These are phyloP conservation scores for Elaphurus davidianus DNA, from an alignment of 2,113 vertebrate species.

Conservation along the genomic window DNA sequence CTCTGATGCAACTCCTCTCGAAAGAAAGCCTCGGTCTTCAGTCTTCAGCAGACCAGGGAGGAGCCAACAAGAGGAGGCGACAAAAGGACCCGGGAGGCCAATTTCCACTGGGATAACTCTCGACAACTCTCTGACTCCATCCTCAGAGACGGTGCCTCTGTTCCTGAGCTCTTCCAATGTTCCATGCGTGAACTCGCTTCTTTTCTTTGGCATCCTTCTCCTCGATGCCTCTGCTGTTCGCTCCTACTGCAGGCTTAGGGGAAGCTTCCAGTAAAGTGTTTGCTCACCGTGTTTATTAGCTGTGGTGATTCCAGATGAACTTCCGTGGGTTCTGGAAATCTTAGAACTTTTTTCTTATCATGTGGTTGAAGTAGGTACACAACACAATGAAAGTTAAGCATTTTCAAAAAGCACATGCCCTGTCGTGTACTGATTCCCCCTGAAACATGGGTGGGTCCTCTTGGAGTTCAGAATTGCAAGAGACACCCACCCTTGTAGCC, in stretches of 20 bases:
- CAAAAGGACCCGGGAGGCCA: neutral
- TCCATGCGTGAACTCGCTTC: neutral
- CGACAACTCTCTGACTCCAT: rapidly evolving
- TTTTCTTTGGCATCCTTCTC: no score
- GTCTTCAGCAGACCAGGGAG: neutral
- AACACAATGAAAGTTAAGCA: neutral
- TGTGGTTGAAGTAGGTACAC: neutral
- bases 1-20: neutral
- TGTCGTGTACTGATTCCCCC: no score
- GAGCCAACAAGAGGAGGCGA: neutral
- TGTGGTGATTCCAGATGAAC: neutral
- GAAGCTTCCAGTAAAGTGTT: neutral
- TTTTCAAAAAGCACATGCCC: neutral
- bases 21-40: neutral
- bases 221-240: rapidly evolving
- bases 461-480: neutral
- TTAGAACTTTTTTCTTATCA: neutral
- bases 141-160: neutral
- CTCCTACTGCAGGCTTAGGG: neutral
- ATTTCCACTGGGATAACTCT: neutral
- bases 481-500: neutral
- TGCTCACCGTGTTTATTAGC: neutral
- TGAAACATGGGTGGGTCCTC: neutral
- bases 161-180: neutral
- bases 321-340: neutral